Evolutionary conservation across 2,888 invertebrate genomes (phyloP).

Genomic region (Bhutanitis thaidina): DNA sequence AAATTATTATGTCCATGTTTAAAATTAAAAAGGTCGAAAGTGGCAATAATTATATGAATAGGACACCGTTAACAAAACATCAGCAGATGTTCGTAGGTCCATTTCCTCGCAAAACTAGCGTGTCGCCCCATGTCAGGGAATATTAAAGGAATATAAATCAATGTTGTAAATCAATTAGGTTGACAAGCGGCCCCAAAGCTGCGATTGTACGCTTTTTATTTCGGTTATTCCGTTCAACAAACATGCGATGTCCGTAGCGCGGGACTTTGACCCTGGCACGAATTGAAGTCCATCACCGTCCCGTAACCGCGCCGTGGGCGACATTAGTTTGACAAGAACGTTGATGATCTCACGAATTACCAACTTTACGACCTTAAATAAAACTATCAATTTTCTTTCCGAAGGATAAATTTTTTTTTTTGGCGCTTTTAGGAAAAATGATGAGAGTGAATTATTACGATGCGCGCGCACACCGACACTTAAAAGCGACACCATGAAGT

Average conservation of each 20-base stretch:
- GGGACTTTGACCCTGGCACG: conserved; percentile 15
- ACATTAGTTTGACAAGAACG: conserved; percentile 11
- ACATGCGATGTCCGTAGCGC: conserved; percentile 4
- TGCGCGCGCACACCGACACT: no score
- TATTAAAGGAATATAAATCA: conserved; percentile 27
- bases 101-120: conserved; percentile 14
- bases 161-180: conserved; percentile 38
- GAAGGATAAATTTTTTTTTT: no score
- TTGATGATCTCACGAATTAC: conserved; percentile 4
- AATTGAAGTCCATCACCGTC: conserved; percentile 14
- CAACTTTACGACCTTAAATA: no score
- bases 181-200: conserved; percentile 26
- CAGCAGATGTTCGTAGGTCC: background rate
- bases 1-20: no score
- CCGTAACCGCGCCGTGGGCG: conserved; percentile 6
- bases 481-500: no score
- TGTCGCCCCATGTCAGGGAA: conserved; percentile 10
- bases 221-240: conserved; percentile 7
- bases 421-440: no score
- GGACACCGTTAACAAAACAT: background rate
- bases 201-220: conserved; percentile 29
- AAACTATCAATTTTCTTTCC: no score
- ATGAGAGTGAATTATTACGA: no score
- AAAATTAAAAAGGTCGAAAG: no score
- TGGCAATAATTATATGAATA: background rate